These are phyloP conservation scores for Zelleria hepariella DNA, from an alignment of 2,888 invertebrate genomes.

Conservation along the genomic window DNA sequence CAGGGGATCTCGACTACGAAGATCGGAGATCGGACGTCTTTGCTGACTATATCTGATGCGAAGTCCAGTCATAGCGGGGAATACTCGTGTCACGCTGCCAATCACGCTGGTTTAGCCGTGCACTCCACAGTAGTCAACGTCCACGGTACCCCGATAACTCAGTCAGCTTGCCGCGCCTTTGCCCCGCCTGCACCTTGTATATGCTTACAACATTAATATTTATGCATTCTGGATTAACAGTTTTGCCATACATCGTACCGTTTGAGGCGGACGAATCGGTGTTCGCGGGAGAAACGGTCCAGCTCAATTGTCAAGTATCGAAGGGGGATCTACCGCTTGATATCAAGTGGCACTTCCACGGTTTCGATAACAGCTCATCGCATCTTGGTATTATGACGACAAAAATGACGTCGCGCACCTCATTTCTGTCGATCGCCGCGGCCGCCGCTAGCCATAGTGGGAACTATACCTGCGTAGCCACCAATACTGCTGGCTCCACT, in stretches of 20 bases:
- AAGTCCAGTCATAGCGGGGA: conserved; percentile 78
- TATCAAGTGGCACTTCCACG: conserved; percentile 83
- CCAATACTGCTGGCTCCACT: conserved; percentile 78
- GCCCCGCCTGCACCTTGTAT: conserved; percentile 46
- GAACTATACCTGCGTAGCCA: conserved; percentile 82
- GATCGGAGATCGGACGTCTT: conserved; percentile 75
- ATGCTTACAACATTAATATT: conserved; percentile 37
- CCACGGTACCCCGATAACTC: conserved; percentile 71
- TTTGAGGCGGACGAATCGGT: conserved; percentile 77
- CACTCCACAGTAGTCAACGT: conserved; percentile 76
- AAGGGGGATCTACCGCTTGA: conserved; percentile 83
- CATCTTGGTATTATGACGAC: conserved; percentile 75
- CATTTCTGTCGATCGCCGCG: conserved; percentile 80
- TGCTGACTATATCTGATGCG: conserved; percentile 75
- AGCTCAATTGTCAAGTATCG: conserved; percentile 77
- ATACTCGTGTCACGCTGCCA: conserved; percentile 79
- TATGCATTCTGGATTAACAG: conserved; percentile 70
- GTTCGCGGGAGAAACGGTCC: conserved; percentile 78
- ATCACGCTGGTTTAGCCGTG: conserved; percentile 75
- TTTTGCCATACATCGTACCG: conserved; percentile 77
- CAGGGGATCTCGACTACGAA: conserved; percentile 71
- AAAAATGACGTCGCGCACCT: conserved; percentile 77
- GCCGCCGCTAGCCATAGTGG: conserved; percentile 80
- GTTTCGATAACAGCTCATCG: conserved; percentile 68
- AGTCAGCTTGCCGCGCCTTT: conserved; percentile 28